A percentile compares a stretch with the other conserved stretches of the same genome.
Conservation (phyloP, 2,797 vertebrate species). For the Gallinago stenura region DNA sequence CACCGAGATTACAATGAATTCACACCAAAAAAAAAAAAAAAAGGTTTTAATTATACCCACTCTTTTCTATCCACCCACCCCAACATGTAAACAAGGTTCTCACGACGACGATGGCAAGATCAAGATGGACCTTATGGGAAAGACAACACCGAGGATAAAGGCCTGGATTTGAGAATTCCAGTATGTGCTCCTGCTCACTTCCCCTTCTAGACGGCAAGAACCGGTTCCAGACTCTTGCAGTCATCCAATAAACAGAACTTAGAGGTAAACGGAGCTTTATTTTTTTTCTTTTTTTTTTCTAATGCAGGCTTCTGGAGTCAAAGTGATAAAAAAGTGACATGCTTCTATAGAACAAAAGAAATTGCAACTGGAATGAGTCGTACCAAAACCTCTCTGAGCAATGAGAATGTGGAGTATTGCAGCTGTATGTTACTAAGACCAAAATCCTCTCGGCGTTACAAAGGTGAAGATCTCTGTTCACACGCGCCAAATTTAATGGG, state of each 20-base stretch:
- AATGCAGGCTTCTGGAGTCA: conserved; percentile 22
- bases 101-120: conserved; percentile 47
- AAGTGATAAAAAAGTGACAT: conserved; percentile 51
- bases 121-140: not conserved
- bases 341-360: conserved; percentile 47
- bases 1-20: conserved; percentile 46
- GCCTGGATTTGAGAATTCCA: conserved; percentile 43
- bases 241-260: conserved; percentile 15
- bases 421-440: conserved; percentile 46
- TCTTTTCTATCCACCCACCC: conserved; percentile 28
- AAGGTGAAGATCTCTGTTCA: conserved; percentile 45
- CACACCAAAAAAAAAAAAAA: not conserved
- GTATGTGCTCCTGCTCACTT: not conserved
- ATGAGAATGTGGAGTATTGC: conserved; percentile 33
- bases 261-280: conserved; percentile 10
- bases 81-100: conserved; percentile 42
- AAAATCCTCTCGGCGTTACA: conserved; percentile 29
- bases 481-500: conserved; percentile 49
- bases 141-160: conserved; percentile 19
- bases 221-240: not conserved
- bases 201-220: not conserved
- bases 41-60: conserved; percentile 25
- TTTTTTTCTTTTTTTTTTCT: conserved; percentile 20
- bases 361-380: not conserved
- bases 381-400: conserved; percentile 16